phyloP scores from a whole-genome alignment of 2,888 invertebrate species.

The Phytoseiulus persimilis region DNA sequence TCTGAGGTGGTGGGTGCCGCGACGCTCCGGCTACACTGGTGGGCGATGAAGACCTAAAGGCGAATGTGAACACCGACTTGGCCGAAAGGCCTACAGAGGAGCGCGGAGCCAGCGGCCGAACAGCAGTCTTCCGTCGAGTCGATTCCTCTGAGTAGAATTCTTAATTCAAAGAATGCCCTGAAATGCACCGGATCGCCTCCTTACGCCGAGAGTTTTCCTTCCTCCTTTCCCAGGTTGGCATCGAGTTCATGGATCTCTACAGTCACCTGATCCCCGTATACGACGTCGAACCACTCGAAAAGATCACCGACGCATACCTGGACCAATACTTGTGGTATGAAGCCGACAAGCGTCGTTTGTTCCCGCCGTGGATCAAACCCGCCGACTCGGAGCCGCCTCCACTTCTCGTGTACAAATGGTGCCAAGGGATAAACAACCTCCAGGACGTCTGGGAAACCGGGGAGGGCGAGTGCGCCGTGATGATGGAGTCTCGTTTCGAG shows the following conservation, averaged over 20 bases:
- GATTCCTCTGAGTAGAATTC: not conserved
- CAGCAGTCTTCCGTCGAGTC: not conserved
- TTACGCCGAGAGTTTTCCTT: not conserved
- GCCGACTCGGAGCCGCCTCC: conserved; percentile 91
- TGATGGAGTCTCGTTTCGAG: conserved; percentile 91
- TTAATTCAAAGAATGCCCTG: not conserved
- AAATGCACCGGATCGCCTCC: not conserved
- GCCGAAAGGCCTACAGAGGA: not conserved
- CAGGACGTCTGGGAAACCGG: conserved; percentile 98
- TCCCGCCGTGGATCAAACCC: conserved; percentile 99
- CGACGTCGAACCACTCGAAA: conserved; percentile 97
- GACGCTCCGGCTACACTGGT: not conserved
- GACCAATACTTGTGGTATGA: conserved; percentile 99
- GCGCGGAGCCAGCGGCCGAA: not conserved
- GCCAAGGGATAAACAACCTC: conserved; percentile 95
- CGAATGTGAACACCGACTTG: conserved; percentile 14
- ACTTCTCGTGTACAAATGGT: conserved; percentile 84
- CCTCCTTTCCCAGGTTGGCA: conserved; percentile 65
- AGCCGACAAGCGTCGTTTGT: conserved; percentile 88
- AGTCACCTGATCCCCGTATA: conserved; percentile 97
- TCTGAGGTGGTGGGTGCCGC: conserved; percentile 14
- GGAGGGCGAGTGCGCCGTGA: conserved; percentile 97
- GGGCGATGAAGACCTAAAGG: conserved; percentile 22
- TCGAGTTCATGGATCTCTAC: conserved; percentile 99
- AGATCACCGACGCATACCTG: conserved; percentile 97